Percentiles rank a stretch among this genome's conserved stretches.
Evolutionary conservation across 1,140 invertebrate species (phyloP).

Genomic region (Brachionus angularis): DNA sequence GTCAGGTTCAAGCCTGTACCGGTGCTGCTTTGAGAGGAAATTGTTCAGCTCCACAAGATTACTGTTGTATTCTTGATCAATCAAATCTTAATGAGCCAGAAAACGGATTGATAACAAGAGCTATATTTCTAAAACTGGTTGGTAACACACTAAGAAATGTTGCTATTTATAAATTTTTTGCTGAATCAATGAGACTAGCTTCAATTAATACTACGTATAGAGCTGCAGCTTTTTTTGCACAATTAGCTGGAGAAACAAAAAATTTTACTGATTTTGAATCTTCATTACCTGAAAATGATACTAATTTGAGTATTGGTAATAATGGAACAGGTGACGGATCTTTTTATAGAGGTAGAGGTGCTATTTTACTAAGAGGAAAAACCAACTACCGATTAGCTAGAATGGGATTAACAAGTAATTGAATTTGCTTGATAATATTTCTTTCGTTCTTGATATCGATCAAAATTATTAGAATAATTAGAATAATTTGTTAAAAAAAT

Average conservation of each 20-base stretch:
- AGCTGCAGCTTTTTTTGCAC: slow-evolving; percentile 4
- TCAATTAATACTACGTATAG: not conserved
- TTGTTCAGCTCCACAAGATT: not conserved
- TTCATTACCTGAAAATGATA: not conserved
- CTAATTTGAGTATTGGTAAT: not conserved
- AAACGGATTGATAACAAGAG: not conserved
- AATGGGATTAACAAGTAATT: too few species aligned
- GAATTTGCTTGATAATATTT: too few species aligned
- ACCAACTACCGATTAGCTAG: not conserved
- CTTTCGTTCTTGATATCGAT: too few species aligned
- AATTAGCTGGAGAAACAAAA: not conserved
- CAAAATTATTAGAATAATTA: too few species aligned
- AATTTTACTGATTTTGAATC: slow-evolving; percentile 1
- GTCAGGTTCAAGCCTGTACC: not conserved
- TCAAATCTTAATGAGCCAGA: not conserved
- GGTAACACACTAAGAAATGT: not conserved
- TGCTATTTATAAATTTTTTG: not conserved
- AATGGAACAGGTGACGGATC: not conserved
- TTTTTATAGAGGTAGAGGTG: slow-evolving; percentile 1
- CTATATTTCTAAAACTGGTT: not conserved
- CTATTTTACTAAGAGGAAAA: slow-evolving; percentile 6
- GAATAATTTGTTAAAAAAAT: too few species aligned
- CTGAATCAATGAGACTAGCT: not conserved
- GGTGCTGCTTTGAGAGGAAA: not conserved
- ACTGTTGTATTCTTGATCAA: not conserved